Conservation (phyloP, 1,140 invertebrate species). For the Cotesia typhae region DNA sequence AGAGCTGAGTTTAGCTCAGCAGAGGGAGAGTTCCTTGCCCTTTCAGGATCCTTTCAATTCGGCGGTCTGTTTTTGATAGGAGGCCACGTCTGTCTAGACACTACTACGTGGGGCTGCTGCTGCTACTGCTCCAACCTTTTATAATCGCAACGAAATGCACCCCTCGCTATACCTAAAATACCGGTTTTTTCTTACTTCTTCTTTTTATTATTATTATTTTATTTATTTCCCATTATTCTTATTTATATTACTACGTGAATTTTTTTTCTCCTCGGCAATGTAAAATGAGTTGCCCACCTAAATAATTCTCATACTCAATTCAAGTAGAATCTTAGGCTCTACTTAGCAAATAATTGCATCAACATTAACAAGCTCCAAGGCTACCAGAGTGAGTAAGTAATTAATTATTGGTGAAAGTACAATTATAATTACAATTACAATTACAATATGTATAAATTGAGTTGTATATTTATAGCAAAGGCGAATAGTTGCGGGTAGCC, state of each 20-base stretch:
- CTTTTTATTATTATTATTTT: conserved; percentile 27
- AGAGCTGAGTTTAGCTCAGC: neutral
- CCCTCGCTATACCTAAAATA: conserved; percentile 53
- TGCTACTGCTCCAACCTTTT: conserved; percentile 50
- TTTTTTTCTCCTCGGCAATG: neutral
- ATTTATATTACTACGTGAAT: conserved; percentile 13
- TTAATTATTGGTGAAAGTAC: neutral
- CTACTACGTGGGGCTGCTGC: conserved; percentile 38
- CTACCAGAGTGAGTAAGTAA: neutral
- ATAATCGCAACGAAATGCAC: conserved; percentile 59
- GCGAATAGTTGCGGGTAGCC: conserved; percentile 39
- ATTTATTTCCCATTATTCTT: conserved; percentile 31
- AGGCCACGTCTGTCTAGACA: conserved; percentile 56
- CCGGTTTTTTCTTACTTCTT: conserved; percentile 47
- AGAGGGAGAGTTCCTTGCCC: conserved; percentile 59
- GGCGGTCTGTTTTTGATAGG: conserved; percentile 59
- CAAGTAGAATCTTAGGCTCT: too few relatives aligned
- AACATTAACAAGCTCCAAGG: too few relatives aligned
- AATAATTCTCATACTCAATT: neutral
- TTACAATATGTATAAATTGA: neutral
- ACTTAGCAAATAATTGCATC: too few relatives aligned
- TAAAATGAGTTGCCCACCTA: neutral
- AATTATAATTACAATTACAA: neutral
- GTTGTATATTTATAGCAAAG: neutral
- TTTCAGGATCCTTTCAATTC: conserved; percentile 58